Base-by-base conservation (phyloP, 2,888 invertebrate species). In the Siphonodentalium dalli region DNA sequence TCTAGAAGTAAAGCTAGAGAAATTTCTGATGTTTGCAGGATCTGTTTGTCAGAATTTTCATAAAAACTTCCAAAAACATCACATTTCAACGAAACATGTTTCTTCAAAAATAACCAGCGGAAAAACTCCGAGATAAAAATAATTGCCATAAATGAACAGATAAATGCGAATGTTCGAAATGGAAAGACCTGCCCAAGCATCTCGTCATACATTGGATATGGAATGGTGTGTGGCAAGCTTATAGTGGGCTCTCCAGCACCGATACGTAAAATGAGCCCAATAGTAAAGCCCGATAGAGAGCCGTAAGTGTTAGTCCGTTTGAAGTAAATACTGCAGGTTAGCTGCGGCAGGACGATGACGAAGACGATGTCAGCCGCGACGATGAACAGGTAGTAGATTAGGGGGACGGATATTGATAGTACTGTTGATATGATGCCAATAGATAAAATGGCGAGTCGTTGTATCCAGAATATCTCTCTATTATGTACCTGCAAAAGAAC, bases 111-210 rank as follows among this genome's bases (percentile, higher is more conserved):
- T n/a, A n/a, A n/a, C n/a, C n/a, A n/a, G n/a, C n/a, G n/a, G n/a
- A n/a, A n/a, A n/a, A n/a, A n/a, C n/a, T n/a, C n/a, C n/a, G 68
- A 68, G 24, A 72, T 61, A 9, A 59, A 21, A 7, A 68, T 34
- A 35, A 70, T 61, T 15, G 64, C 59, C 3, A 56, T 13, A 11
- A 67, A 53, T 7, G 94, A 94, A 68, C 90, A 76, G 47, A 89
- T 67, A 96, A 98, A 97, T 34, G 96, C 91, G 86, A 94, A 87
- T 28, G 96, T 96, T 67, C 95, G 85, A 85, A 96, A 97, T 21
- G 97, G 97, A 84, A 98, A 98, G 75, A 91, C 85, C 83, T 97
- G 97, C 6, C 82, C 81, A 1, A 70, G 75, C 6, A 43, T 86
- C 85, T 70, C 69, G 73, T 91, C 89, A 69, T 79, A 85, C 65